A percentile compares a stretch with the other conserved stretches of the same genome.
Conservation (phyloP, 2,888 invertebrate species). For the Acronicta leporina region DNA sequence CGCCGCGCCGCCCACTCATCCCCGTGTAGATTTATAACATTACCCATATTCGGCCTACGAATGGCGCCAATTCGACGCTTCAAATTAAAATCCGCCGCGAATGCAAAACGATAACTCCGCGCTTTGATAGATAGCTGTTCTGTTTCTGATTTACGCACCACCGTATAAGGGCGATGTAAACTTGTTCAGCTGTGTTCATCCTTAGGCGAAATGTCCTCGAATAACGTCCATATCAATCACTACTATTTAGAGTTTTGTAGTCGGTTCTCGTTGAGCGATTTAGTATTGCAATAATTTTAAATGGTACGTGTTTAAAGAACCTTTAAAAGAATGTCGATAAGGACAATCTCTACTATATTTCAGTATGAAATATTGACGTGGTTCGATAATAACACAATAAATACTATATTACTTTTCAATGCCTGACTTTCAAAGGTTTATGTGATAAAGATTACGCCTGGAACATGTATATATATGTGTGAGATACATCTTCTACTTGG, state of each 20-base stretch:
- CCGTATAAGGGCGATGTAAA: conserved; percentile 70
- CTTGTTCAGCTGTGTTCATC: conserved; percentile 59
- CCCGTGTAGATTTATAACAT: conserved; percentile 85
- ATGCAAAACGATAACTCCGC: conserved; percentile 81
- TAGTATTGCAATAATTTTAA: conserved; percentile 28
- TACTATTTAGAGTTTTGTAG: conserved; percentile 50
- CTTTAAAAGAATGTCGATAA: conserved; percentile 44
- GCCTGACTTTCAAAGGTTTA: conserved; percentile 49
- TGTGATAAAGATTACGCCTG: conserved; percentile 53
- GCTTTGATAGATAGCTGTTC: conserved; percentile 80
- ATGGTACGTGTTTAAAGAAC: conserved; percentile 21
- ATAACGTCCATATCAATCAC: conserved; percentile 57
- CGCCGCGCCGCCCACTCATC: conserved; percentile 74
- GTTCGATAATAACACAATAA: conserved; percentile 53
- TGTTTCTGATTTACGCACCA: conserved; percentile 79
- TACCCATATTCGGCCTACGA: conserved; percentile 87
- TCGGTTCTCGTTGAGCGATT: conserved; percentile 29
- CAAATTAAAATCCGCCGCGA: conserved; percentile 84
- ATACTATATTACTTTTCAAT: conserved; percentile 52
- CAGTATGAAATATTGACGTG: conserved; percentile 44
- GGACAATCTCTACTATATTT: conserved; percentile 36
- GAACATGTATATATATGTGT: conserved; percentile 43
- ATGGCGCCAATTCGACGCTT: conserved; percentile 87
- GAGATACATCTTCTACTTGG: conserved; percentile 66
- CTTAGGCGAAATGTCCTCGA: conserved; percentile 55